Conservation (phyloP, 2,888 invertebrate species). For the Graphium colonna region DNA sequence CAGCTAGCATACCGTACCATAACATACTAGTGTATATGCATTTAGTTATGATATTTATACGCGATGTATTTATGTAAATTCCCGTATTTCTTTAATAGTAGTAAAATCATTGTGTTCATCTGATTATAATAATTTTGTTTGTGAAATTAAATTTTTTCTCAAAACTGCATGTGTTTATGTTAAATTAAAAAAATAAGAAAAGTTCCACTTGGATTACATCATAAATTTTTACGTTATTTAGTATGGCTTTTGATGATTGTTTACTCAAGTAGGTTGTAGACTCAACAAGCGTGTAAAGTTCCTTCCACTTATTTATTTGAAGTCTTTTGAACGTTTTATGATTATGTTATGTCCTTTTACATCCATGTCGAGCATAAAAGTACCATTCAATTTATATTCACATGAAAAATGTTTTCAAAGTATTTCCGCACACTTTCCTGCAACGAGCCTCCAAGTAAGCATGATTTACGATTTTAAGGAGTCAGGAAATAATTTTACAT, state of each 20-base stretch:
- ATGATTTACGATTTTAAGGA: background rate
- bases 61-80: too few species aligned
- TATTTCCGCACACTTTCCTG: slow-evolving; percentile 13
- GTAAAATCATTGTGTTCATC: too few species aligned
- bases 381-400: slow-evolving; percentile 50
- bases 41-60: too few species aligned
- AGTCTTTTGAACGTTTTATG: slow-evolving; percentile 60
- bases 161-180: too few species aligned
- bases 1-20: too few species aligned
- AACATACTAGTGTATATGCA: too few species aligned
- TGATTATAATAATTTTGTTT: too few species aligned
- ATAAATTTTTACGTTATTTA: too few species aligned
- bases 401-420: slow-evolving; percentile 14
- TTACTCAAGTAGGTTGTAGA: slow-evolving; percentile 61
- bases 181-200: too few species aligned
- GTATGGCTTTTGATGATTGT: slow-evolving; percentile 52
- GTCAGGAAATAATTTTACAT: background rate
- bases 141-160: too few species aligned
- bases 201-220: too few species aligned
- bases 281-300: slow-evolving; percentile 68
- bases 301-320: slow-evolving; percentile 66
- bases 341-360: slow-evolving; percentile 63
- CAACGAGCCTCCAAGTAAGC: background rate
- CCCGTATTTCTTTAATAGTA: too few species aligned
- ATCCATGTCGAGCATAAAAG: slow-evolving; percentile 56